Evolutionary conservation across 2,113 vertebrate species (phyloP), one percentile per base, ranked within the genome.

Genomic region (Ancistrus triradiatus): DNA sequence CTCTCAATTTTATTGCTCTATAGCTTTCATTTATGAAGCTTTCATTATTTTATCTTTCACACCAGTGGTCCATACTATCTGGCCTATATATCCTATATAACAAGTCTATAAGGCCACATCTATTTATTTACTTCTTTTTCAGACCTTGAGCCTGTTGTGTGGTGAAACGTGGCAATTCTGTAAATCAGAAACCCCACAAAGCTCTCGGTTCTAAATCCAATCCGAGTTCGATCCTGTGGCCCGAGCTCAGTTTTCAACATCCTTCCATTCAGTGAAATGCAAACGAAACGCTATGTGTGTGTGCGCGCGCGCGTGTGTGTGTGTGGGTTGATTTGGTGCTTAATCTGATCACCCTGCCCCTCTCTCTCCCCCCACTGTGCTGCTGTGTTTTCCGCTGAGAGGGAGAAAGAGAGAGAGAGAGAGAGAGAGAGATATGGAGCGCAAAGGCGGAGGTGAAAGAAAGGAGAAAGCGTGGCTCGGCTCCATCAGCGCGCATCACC

Each of bases 231-330:
- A 11, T 37, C 52, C 46, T 46, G 38, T 18, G 38, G 13, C 38
- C 38, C 7, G 38, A 42, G 35, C 9, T 13, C 2, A 33, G 52
- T 33, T 51, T 33, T 28, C 22, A 60, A 55, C 22, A 48, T 11
- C 17, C 40, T 28, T 27, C 59, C 60, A 63, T 64, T 61, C 56
- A 60, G 40, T 58, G 50, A 65, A 73, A 65, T 69, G 53, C 57
- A 68, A 73, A 73, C 46, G 63, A 59, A 68, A 64, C 52, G 28
- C 14, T 6, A 10, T 18, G 55, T 50, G 60, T 37, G 51, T 56
- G 51, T 56, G 17, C 0, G 51, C 1, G 53, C 2, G 21, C 4
- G 51, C 35, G 65, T 15, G 48, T 10, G 48, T 2, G 47, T 2
- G 51, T 64, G 55, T 46, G 68, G 48, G 38, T 24, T 31, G 61